Percentiles rank a stretch among this genome's conserved stretches.
These are phyloP conservation scores for Megaustenia siamemsis DNA, from an alignment of 2,888 invertebrate genomes.

Conservation along the genomic window DNA sequence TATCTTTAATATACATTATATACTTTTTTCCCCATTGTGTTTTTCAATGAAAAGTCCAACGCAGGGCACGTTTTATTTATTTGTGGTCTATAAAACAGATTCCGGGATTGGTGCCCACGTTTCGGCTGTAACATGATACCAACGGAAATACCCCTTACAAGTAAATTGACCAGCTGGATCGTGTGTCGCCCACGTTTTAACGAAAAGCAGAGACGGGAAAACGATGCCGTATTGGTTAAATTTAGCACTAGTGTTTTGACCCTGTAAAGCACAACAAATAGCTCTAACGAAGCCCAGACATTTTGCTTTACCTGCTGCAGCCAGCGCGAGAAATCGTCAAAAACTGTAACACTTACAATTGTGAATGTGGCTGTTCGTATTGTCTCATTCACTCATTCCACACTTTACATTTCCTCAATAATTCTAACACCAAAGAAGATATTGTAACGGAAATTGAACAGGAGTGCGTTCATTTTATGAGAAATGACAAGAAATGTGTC, in stretches of 20 bases:
- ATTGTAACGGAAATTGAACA: too few species aligned
- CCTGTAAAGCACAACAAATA: constrained; percentile 31
- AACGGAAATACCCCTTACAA: background rate
- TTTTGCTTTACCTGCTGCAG: background rate
- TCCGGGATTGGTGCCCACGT: background rate
- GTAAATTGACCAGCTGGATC: background rate
- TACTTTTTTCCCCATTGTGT: too few species aligned
- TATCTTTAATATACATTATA: too few species aligned
- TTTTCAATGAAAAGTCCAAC: too few species aligned
- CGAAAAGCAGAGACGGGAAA: background rate
- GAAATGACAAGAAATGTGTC: too few species aligned
- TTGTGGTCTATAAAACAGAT: background rate
- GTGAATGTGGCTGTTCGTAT: too few species aligned
- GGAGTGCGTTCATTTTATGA: too few species aligned
- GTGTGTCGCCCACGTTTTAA: background rate
- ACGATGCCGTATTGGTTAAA: constrained; percentile 15
- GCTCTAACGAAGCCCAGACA: constrained; percentile 18
- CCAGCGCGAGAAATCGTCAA: background rate
- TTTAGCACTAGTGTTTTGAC: constrained; percentile 11
- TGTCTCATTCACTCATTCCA: too few species aligned
- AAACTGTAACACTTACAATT: background rate
- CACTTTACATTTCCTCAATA: too few species aligned
- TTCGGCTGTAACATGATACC: background rate
- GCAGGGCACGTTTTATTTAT: background rate
- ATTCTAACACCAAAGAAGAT: too few species aligned